Percentiles rank a stretch among this genome's conserved stretches.
phyloP scores from a whole-genome alignment of 2,797 vertebrate species.

The Carcharodon carcharias region DNA sequence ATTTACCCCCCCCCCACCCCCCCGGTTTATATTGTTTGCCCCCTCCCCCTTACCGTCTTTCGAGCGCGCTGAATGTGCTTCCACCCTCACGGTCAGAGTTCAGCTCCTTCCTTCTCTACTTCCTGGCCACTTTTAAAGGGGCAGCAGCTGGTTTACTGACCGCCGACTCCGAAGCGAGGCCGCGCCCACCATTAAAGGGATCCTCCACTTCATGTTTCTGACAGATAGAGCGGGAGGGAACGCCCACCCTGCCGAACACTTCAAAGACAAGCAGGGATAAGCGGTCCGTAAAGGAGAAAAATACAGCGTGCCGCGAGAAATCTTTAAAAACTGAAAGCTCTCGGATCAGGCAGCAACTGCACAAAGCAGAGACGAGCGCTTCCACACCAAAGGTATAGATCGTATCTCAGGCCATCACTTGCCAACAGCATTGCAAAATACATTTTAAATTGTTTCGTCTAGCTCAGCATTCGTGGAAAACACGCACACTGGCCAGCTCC shows the following conservation, averaged over 20 bases:
- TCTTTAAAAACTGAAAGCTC: background rate
- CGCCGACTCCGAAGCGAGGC: background rate
- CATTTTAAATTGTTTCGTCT: background rate
- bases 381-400: too few species aligned
- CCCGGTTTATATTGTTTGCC: too few species aligned
- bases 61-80: slow-evolving; percentile 12
- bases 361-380: background rate
- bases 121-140: slow-evolving; percentile 37
- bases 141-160: background rate
- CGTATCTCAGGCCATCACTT: background rate
- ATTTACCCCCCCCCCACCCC: too few species aligned
- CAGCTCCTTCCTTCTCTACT: slow-evolving; percentile 11
- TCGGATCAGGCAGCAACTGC: background rate
- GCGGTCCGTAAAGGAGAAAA: background rate
- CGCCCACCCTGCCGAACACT: background rate
- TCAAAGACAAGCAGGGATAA: background rate
- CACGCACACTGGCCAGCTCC: background rate
- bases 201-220: background rate
- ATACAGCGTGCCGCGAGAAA: background rate
- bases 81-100: slow-evolving; percentile 37
- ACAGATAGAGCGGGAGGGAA: background rate
- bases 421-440: background rate
- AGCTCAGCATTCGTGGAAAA: background rate
- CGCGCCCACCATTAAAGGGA: slow-evolving; percentile 34
- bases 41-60: slow-evolving; percentile 22